These are phyloP conservation scores for Sander lucioperca DNA, from an alignment of 2,113 vertebrate genomes.

Conservation along the genomic window DNA sequence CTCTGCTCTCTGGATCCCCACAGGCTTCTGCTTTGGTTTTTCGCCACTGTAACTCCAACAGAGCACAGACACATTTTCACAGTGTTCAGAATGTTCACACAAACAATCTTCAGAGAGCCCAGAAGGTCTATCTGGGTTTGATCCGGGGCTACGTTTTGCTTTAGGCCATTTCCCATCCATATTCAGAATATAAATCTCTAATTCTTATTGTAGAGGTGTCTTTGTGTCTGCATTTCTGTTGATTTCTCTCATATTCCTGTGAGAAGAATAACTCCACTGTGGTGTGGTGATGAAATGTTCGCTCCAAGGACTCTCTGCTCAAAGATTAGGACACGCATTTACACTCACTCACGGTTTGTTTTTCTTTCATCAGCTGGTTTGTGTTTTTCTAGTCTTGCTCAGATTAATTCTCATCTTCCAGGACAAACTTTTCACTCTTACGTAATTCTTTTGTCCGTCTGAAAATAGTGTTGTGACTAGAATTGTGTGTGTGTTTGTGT, in stretches of 20 bases:
- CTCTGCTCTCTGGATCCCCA: constrained; percentile 17
- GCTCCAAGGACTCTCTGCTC: background rate
- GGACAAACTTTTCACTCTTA: background rate
- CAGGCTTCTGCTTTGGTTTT: constrained; percentile 37
- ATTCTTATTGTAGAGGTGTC: background rate
- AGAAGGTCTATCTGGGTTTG: background rate
- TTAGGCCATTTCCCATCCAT: background rate
- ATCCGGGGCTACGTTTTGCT: background rate
- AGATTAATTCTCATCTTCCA: constrained; percentile 9
- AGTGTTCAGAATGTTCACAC: background rate
- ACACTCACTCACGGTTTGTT: background rate
- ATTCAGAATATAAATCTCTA: background rate
- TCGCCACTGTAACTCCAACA: constrained; percentile 18
- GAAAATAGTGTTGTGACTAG: constrained; percentile 2
- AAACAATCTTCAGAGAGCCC: background rate
- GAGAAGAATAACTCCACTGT: background rate
- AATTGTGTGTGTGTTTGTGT: background rate
- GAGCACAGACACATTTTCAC: background rate
- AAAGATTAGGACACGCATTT: background rate
- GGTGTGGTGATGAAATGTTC: background rate
- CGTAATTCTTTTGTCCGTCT: background rate
- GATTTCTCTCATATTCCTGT: too few species aligned
- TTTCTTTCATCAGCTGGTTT: constrained; percentile 30
- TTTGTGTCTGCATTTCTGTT: background rate
- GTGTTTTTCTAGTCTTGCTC: background rate